phyloP scores from a whole-genome alignment of 2,888 invertebrate species.

The Sphecodes monilicornis region DNA sequence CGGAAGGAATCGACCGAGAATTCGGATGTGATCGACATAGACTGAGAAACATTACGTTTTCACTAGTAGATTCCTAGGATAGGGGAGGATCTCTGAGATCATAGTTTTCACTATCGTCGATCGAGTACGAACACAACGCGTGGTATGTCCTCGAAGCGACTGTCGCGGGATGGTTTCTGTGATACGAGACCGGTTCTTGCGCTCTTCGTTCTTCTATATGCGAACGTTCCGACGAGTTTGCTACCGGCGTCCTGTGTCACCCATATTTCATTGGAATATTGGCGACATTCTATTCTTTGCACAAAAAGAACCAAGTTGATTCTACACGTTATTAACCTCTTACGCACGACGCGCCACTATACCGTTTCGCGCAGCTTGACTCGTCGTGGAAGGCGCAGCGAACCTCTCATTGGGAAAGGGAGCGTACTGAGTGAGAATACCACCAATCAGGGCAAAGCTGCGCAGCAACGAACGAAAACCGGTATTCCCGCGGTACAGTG shows the following conservation, averaged over 20 bases:
- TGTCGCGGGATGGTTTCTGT: background rate
- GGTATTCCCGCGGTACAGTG: no score
- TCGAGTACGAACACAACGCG: slow-evolving; percentile 41
- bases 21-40: slow-evolving; percentile 71
- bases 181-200: background rate
- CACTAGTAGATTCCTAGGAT: slow-evolving; percentile 38
- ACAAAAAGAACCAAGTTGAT: background rate
- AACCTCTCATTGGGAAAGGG: no score
- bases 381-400: no score
- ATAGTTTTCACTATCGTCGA: slow-evolving; percentile 35
- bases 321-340: background rate
- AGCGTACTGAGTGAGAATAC: no score
- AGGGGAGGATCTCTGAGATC: slow-evolving; percentile 21
- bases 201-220: background rate
- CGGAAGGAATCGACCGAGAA: slow-evolving; percentile 78
- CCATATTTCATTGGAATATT: background rate
- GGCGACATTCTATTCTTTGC: no score
- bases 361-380: no score
- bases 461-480: no score
- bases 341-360: no score
- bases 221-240: background rate
- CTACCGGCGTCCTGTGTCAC: background rate
- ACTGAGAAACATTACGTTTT: slow-evolving; percentile 65
- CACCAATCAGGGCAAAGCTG: no score
- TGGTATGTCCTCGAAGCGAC: slow-evolving; percentile 49